Evolutionary conservation across 2,113 vertebrate species (phyloP).

Genomic region (Struthidea cinerea): DNA sequence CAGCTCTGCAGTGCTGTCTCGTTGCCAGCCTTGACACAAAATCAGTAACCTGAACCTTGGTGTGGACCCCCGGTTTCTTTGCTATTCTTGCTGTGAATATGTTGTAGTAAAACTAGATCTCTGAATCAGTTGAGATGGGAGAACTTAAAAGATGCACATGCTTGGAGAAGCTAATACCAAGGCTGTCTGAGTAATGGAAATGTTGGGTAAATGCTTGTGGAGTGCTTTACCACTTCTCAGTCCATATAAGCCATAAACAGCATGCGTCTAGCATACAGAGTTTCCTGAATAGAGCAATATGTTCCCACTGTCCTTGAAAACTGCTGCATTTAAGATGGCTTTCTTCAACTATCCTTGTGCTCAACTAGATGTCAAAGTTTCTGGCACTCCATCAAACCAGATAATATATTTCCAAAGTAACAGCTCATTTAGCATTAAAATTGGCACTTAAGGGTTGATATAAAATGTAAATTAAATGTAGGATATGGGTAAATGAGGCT

Average conservation of each 20-base stretch:
- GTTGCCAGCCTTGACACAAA: not conserved
- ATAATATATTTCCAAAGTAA: slow-evolving; percentile 54
- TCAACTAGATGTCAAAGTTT: not conserved
- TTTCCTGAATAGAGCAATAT: not conserved
- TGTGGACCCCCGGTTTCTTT: not conserved
- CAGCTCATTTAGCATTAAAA: slow-evolving; percentile 54
- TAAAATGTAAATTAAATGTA: slow-evolving; percentile 59
- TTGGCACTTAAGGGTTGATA: slow-evolving; percentile 45
- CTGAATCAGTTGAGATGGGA: not conserved
- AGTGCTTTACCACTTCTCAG: not conserved
- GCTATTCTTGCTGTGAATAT: not conserved
- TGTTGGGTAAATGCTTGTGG: not conserved
- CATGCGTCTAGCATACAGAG: not conserved
- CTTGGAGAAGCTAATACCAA: not conserved
- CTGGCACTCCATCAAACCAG: slow-evolving; percentile 24
- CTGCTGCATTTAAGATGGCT: not conserved
- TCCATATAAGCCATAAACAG: not conserved
- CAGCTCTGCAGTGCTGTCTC: not conserved
- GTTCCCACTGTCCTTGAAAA: slow-evolving; percentile 20
- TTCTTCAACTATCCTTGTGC: not conserved
- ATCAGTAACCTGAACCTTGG: not conserved
- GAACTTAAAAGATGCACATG: not conserved
- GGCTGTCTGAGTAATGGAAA: not conserved
- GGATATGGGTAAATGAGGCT: slow-evolving; percentile 9
- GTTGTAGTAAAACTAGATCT: not conserved